These are phyloP conservation scores for Epiperipatus broadwayi DNA, from an alignment of 2,888 invertebrate species.

Conservation along the genomic window DNA sequence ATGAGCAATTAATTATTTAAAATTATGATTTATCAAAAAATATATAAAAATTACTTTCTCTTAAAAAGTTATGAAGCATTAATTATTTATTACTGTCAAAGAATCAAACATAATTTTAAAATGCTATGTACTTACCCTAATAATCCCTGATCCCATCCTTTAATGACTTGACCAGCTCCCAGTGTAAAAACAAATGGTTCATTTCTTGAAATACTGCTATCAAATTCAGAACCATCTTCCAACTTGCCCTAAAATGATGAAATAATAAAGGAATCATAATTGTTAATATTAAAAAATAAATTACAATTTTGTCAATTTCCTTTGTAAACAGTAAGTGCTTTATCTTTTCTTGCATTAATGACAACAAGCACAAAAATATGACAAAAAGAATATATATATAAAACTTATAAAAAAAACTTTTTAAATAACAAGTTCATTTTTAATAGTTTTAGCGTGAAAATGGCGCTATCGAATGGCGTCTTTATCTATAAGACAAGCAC, in stretches of 20 bases:
- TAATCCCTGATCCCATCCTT: conserved; percentile 76
- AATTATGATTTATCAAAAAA: no score
- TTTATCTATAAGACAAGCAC: no score
- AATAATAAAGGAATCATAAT: conserved; percentile 8
- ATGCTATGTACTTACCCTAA: conserved; percentile 39
- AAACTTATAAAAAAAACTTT: neutral
- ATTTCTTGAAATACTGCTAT: conserved; percentile 51
- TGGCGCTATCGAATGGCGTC: no score
- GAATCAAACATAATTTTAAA: conserved; percentile 8
- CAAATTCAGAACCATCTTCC: conserved; percentile 66
- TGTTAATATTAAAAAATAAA: conserved; percentile 9
- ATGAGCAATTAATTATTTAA: no score
- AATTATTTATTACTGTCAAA: conserved; percentile 4
- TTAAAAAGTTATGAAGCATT: conserved; percentile 1
- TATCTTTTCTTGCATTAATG: neutral
- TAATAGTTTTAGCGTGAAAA: no score
- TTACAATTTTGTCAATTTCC: neutral
- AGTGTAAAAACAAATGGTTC: conserved; percentile 59
- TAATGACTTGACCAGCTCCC: conserved; percentile 65
- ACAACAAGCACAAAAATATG: conserved; percentile 5
- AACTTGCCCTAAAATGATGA: conserved; percentile 52
- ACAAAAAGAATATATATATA: conserved; percentile 7
- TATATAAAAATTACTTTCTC: neutral
- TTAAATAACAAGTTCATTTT: conserved; percentile 6
- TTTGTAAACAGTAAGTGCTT: neutral